Base-by-base conservation (phyloP, 2,797 vertebrate genomes). In the Sciaenops ocellatus region DNA sequence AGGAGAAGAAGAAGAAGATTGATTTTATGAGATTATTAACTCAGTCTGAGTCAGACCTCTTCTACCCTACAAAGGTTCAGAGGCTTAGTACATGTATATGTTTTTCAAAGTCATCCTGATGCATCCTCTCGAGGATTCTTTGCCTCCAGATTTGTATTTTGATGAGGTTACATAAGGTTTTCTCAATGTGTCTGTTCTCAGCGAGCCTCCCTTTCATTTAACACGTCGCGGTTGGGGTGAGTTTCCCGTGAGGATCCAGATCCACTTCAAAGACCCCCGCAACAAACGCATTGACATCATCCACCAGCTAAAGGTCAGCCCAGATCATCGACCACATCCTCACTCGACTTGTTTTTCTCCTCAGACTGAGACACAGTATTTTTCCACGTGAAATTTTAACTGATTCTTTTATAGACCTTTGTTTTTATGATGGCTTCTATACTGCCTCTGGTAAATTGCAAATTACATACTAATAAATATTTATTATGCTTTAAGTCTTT, bases 251-350 rank as follows among this genome's bases (percentile, higher is more conserved):
- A 96, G 98, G 89, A 97, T 99, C 85, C 98, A 99, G 95, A 98
- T 99, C 90, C 98, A 99, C 90, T 99, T 99, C 94, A 99, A 98
- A 95, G 98, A 99, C 88, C 96, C 95, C 86, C 97, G 98, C 89
- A 99, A 99, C 96, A 99, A 99, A 93, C 96, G 98, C 87, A 97
- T 99, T 18, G 98, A 99, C 93, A 99, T 99, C 94, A 99, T 99
- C 91, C 98, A 99, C 92, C 97, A 98, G 85, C 91, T 99, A 82
- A 99, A 99, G 98, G 98, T 99, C 96, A 85, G 92, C 68, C 56
- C 64, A 63, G 68, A 52, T 80, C 42, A 11, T 0, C 64, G 24
- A 69, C n/a, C 48, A 18, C 68, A 73, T 47, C n/a, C 38, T 44
- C 48, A n/a, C 22, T 74, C 11, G 4, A 24, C 59, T 61, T 55